Conservation (phyloP, 2,888 invertebrate genomes). For the Ametastegia equiseti region DNA sequence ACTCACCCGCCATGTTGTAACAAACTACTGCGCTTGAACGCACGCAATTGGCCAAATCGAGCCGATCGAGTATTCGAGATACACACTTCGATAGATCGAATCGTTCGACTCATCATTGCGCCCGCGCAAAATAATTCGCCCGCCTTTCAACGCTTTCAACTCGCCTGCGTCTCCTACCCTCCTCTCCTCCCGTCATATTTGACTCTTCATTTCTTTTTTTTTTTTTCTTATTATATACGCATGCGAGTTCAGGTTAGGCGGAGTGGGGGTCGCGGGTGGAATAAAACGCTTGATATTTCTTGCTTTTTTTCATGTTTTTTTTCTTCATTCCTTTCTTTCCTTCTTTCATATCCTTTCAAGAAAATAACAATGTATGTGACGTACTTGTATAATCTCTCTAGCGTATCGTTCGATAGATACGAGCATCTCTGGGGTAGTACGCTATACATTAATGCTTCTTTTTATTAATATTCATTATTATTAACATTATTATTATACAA, state of each 20-base stretch:
- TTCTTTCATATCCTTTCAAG: constrained; percentile 64
- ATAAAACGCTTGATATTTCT: not conserved
- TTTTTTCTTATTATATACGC: not conserved
- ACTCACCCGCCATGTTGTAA: constrained; percentile 76
- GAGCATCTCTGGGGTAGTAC: constrained; percentile 29
- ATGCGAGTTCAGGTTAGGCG: not conserved
- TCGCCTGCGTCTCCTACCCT: too few relatives aligned
- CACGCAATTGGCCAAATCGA: constrained; percentile 47
- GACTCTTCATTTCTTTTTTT: not conserved
- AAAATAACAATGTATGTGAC: constrained; percentile 56
- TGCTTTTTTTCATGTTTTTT: constrained; percentile 60
- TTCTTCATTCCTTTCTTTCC: not conserved
- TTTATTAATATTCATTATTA: constrained; percentile 21
- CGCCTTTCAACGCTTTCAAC: not conserved
- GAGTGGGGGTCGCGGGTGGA: not conserved
- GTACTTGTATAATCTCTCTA: not conserved
- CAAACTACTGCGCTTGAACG: constrained; percentile 70
- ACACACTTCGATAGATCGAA: not conserved
- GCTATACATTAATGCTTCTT: too few relatives aligned
- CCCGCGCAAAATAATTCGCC: constrained; percentile 18
- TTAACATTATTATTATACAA: constrained; percentile 6
- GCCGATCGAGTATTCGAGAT: constrained; percentile 17
- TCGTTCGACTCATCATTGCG: constrained; percentile 26
- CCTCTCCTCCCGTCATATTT: too few relatives aligned
- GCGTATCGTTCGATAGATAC: constrained; percentile 3